Evolutionary conservation across 1,140 invertebrate species (phyloP), one percentile per base, ranked within the genome.

Genomic region (Saccostrea glomerata): DNA sequence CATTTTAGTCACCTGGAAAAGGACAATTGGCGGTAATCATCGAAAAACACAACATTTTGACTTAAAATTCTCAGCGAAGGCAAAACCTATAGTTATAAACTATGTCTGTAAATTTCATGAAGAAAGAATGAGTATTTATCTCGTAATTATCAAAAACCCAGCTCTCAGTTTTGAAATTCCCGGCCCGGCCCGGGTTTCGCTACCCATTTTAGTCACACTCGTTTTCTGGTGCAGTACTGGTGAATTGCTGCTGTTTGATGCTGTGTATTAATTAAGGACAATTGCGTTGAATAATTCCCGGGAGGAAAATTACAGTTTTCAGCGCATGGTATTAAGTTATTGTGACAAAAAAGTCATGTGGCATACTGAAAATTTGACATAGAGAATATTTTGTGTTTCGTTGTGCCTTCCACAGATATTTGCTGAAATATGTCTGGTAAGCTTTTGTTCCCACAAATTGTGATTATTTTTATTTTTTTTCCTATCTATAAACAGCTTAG

Each of bases 361-460:
- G 70, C 70, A 36, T 73, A 13, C 70, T 73, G 70, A 73, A 73
- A 73, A 73, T 73, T 73, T 73, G 70, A 73, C 70, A 73, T 73
- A 73, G 30, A 73, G 23, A 73, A 30, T 13, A 6, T n/a, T 9
- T 25, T 73, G 23, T 15, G 60, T 30, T 30, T 30, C 13, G 58
- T 15, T 60, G 58, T 60, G 30, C 70, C 70, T 73, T 73, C n/a
- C 25, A 30, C 23, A 73, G 70, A 73, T 25, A 36, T 23, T 23
- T 63, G 17, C 23, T 25, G 25, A 73, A 73, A n/a, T n/a, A 73
- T 73, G 70, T 73, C 70, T 73, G 70, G 70, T 73, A 73, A 73
- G 70, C 30, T 73, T 25, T 70, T 36, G 2, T 73, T 36, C 25
- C 3, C 58, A 58, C 13, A 5, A 20, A n/a, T n/a, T 60, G 15